These are phyloP conservation scores for Emesis furor DNA, from an alignment of 2,888 invertebrate genomes.

Conservation along the genomic window DNA sequence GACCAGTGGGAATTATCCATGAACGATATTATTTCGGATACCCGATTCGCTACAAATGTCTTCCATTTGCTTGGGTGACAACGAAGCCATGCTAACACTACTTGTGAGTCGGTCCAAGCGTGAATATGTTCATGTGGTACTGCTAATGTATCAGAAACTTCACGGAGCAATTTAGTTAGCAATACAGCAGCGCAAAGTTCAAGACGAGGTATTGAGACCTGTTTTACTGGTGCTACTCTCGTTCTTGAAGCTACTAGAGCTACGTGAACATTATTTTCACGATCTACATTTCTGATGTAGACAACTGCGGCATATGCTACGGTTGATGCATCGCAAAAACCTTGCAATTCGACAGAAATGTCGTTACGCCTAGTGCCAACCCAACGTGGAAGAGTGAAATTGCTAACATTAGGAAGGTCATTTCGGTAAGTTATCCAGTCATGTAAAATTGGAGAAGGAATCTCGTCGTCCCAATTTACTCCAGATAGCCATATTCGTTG, in stretches of 20 bases:
- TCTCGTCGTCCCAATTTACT: constrained; percentile 62
- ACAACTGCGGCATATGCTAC: constrained; percentile 52
- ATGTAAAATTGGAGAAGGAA: too few relatives aligned
- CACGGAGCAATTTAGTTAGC: background rate
- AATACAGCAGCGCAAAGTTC: too few relatives aligned
- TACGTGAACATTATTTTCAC: background rate
- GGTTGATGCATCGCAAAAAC: constrained; percentile 51
- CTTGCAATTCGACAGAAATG: background rate
- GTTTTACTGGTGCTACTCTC: too few relatives aligned
- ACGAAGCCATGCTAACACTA: background rate
- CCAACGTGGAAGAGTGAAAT: constrained; percentile 48
- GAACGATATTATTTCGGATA: background rate
- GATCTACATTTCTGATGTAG: too few relatives aligned
- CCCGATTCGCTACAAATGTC: background rate
- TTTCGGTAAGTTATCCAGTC: too few relatives aligned
- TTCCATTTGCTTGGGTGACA: background rate
- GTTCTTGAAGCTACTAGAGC: too few relatives aligned
- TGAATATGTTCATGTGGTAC: background rate
- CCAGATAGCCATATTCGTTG: constrained; percentile 77
- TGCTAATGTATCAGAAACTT: background rate
- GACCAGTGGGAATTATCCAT: too few relatives aligned
- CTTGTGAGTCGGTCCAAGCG: background rate
- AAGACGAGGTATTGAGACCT: too few relatives aligned
- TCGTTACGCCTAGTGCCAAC: constrained; percentile 29
- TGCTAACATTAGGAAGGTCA: constrained; percentile 35